phyloP scores from a whole-genome alignment of 2,888 invertebrate species.

The Mechanitis messenoides region DNA sequence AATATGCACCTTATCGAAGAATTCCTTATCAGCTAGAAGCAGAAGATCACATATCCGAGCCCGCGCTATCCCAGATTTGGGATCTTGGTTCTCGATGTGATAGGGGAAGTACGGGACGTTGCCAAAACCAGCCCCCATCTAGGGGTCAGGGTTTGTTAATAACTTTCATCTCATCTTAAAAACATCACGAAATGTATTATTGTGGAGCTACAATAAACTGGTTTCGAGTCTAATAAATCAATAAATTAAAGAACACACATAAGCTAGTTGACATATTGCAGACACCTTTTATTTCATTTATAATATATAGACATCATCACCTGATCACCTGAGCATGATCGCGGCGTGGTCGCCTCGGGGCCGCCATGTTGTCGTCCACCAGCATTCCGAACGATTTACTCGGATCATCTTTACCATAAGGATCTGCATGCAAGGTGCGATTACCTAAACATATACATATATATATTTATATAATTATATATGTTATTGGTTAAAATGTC shows the following conservation, averaged over 20 bases:
- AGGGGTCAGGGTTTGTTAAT: neutral
- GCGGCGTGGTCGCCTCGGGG: conserved; percentile 48
- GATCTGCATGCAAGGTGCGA: conserved; percentile 61
- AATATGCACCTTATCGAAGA: conserved; percentile 44
- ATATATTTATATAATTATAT: too few relatives aligned
- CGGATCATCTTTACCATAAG: conserved; percentile 51
- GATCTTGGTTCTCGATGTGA: conserved; percentile 43
- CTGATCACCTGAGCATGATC: conserved; percentile 66
- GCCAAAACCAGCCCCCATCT: conserved; percentile 26
- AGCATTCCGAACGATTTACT: conserved; percentile 48
- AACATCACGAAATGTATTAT: neutral
- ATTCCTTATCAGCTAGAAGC: conserved; percentile 68
- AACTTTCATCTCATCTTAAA: too few relatives aligned
- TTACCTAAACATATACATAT: conserved; percentile 40
- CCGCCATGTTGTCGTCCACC: conserved; percentile 46
- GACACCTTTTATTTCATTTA: neutral
- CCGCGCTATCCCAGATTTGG: conserved; percentile 44
- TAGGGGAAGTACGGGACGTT: conserved; percentile 46
- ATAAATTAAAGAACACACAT: neutral
- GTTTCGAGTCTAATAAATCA: neutral
- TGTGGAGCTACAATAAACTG: neutral
- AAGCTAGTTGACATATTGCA: neutral
- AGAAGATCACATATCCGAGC: conserved; percentile 67
- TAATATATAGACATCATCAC: conserved; percentile 40
- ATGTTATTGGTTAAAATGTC: too few relatives aligned